These are phyloP conservation scores for Mythimna loreyi DNA, from an alignment of 2,888 invertebrate genomes.

Conservation along the genomic window DNA sequence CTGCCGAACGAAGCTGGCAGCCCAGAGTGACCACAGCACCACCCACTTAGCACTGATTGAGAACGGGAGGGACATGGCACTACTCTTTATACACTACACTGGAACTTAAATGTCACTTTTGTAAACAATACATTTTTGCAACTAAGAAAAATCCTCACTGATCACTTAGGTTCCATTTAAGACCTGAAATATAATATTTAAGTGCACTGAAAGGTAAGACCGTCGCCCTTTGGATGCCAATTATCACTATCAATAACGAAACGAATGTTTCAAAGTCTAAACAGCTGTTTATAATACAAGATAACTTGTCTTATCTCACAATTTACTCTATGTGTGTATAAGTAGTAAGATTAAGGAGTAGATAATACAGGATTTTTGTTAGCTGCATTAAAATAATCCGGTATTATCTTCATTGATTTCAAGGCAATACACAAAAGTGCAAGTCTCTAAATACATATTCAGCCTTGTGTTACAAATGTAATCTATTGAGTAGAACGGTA, in stretches of 20 bases:
- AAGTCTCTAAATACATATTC: too few species aligned
- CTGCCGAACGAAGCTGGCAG: slow-evolving; percentile 79
- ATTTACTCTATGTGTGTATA: neutral
- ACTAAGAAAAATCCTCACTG: neutral
- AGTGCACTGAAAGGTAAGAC: neutral
- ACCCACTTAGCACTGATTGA: slow-evolving; percentile 72
- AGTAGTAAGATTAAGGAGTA: neutral
- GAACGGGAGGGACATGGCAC: slow-evolving; percentile 18
- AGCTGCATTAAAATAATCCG: neutral
- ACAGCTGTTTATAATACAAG: slow-evolving; percentile 29
- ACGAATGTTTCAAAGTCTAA: slow-evolving; percentile 11
- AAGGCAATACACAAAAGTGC: too few species aligned
- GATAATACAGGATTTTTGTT: too few species aligned
- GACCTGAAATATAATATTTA: slow-evolving; percentile 13
- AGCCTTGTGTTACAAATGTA: neutral
- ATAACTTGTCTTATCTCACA: slow-evolving; percentile 24
- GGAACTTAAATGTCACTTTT: neutral
- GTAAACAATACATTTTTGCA: neutral
- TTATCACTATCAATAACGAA: slow-evolving; percentile 15
- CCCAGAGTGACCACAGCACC: slow-evolving; percentile 84
- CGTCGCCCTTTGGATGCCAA: slow-evolving; percentile 19
- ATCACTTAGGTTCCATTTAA: neutral
- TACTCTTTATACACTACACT: neutral
- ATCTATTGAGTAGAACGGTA: neutral
- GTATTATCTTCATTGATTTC: too few species aligned